Percentiles rank a stretch among this genome's conserved stretches.
phyloP scores from a whole-genome alignment of 2,797 vertebrate genomes.

The Lycodopsis pacificus region DNA sequence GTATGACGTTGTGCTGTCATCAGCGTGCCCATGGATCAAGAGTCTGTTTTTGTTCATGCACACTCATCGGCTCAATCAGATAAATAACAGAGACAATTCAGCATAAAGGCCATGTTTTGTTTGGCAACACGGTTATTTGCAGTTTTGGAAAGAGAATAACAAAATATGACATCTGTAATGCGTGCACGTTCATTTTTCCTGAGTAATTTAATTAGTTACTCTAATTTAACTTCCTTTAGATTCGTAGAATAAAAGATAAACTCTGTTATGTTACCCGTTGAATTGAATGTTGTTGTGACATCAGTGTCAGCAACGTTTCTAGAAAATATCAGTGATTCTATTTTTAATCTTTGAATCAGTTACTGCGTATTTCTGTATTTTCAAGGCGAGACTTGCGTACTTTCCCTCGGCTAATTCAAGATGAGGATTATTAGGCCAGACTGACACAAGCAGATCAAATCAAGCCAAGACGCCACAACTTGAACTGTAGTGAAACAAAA shows the following conservation, averaged over 20 bases:
- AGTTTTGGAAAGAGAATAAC: background rate
- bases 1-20: background rate
- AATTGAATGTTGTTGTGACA: background rate
- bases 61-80: background rate
- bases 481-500: constrained; percentile 28
- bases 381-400: constrained; percentile 12
- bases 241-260: background rate
- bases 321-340: background rate
- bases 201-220: background rate
- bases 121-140: background rate
- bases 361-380: background rate
- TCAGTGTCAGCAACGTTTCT: background rate
- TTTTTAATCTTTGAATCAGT: background rate
- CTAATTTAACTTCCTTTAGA: background rate
- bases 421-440: constrained; percentile 71
- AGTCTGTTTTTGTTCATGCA: background rate
- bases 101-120: background rate
- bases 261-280: background rate
- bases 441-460: constrained; percentile 65
- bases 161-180: background rate
- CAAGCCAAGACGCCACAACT: constrained; percentile 49
- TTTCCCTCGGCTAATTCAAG: constrained; percentile 68
- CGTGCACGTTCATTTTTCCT: background rate
- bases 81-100: constrained; percentile 2
- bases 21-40: background rate